Evolutionary conservation across 2,113 vertebrate genomes (phyloP).

Genomic region (Ptilonorhynchus violaceus): DNA sequence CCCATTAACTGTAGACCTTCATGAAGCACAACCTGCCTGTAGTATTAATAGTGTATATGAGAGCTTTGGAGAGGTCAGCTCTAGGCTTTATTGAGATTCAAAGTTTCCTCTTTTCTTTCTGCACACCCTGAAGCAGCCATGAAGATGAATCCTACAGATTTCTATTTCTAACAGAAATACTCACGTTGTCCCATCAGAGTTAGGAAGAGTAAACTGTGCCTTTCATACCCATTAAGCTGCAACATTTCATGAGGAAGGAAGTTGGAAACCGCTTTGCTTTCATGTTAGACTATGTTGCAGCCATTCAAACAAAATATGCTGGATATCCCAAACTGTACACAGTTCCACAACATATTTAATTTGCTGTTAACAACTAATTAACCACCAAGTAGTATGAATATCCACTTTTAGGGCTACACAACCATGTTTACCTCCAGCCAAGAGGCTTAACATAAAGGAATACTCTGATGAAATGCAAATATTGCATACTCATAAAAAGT

Average conservation of each 20-base stretch:
- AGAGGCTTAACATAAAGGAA: neutral
- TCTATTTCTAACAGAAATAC: neutral
- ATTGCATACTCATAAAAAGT: neutral
- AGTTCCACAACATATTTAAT: neutral
- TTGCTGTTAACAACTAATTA: neutral
- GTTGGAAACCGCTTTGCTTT: neutral
- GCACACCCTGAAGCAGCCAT: neutral
- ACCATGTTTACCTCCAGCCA: neutral
- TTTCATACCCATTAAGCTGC: neutral
- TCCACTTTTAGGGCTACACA: neutral
- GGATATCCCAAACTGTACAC: neutral
- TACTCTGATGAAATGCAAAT: neutral
- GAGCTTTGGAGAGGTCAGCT: neutral
- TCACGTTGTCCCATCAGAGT: neutral
- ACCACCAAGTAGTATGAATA: neutral
- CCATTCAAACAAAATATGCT: neutral
- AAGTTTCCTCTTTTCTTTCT: neutral
- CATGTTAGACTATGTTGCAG: neutral
- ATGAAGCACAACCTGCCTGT: neutral
- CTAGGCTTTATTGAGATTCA: neutral
- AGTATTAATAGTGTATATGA: neutral
- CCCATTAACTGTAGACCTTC: neutral
- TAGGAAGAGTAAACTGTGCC: neutral
- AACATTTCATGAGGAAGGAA: neutral
- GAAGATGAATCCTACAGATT: neutral